Base-by-base conservation (phyloP, 2,113 vertebrate genomes). In the Dicaeum eximium region DNA sequence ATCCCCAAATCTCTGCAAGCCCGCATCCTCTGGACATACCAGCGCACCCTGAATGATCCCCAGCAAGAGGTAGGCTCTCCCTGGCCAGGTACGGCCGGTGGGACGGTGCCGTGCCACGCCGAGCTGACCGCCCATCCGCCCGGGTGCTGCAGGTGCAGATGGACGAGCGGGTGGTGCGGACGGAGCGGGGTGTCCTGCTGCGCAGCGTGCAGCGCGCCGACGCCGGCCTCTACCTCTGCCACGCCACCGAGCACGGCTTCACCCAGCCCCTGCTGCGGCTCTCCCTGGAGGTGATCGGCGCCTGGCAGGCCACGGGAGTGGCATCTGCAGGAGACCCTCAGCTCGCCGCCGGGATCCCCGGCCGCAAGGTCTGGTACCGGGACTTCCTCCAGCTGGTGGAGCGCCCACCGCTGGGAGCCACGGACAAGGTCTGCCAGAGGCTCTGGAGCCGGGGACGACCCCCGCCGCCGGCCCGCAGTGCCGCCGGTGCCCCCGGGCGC, bases 341-440 rank as follows among this genome's bases (percentile, higher is more conserved):
- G 17, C 97, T 92, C 4, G 1, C 97, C 1, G 94, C 79, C 0
- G 84, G 87, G 1, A 75, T 97, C 21, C 96, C 97, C 11, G 97
- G 98, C 50, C 98, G 97, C 80, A 99, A 99, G 95, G 97, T 99
- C 64, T 99, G 99, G 99, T 99, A 99, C 96, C 98, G 97, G 66
- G 99, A 99, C 98, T 99, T 99, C 96, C 98, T 99, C 97, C 98
- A 99, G 96, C 96, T 99, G 90, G 98, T 99, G 90, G 99, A 99
- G 91, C 99, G 98, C 7, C 99, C 99, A 1, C 98, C 99, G n/a
- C 93, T 98, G 71, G 98, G 95, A 93, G 97, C 98, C 1, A 91
- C 98, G 1, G 98, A 99, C 97, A 98, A 98, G 92, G 98, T 98
- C 73, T 99, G 99, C 30, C 98, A 98, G 92, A 98, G 98, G 62